Percentiles rank a stretch among this genome's conserved stretches.
phyloP scores from a whole-genome alignment of 2,888 invertebrate species.

The Octonoba sinensis region DNA sequence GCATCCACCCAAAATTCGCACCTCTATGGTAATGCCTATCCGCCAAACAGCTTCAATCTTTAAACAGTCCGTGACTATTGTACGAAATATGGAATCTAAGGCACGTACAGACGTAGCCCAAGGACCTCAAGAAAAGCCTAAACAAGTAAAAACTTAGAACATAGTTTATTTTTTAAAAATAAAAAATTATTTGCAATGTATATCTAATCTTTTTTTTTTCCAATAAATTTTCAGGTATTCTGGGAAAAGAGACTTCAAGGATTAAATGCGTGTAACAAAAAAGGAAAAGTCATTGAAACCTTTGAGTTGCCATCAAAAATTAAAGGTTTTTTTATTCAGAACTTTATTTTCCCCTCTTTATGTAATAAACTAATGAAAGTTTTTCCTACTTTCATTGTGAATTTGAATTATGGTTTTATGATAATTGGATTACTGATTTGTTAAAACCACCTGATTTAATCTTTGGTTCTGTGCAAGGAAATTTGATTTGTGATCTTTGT shows the following conservation, averaged over 20 bases:
- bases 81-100: slow-evolving; percentile 85
- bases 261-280: slow-evolving; percentile 87
- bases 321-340: slow-evolving; percentile 69
- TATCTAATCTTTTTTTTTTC: background rate
- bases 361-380: too few relatives aligned
- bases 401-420: background rate
- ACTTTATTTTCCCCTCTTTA: background rate
- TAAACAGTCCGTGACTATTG: slow-evolving; percentile 97
- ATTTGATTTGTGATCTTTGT: too few relatives aligned
- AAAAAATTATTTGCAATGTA: background rate
- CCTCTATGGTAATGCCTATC: slow-evolving; percentile 92
- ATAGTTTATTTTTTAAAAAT: background rate
- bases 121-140: slow-evolving; percentile 81
- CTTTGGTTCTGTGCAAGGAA: too few relatives aligned
- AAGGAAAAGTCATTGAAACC: slow-evolving; percentile 84
- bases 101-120: slow-evolving; percentile 92
- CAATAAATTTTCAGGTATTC: slow-evolving; percentile 72
- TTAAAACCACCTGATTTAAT: too few relatives aligned
- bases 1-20: slow-evolving; percentile 85
- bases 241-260: slow-evolving; percentile 79
- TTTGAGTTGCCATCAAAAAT: slow-evolving; percentile 81
- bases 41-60: slow-evolving; percentile 98
- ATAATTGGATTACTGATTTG: too few relatives aligned
- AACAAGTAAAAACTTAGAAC: slow-evolving; percentile 52
- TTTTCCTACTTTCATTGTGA: background rate